Evolutionary conservation across 2,797 vertebrate genomes (phyloP), one percentile per base, ranked within the genome.

Genomic region (Pseudomugil gertrudae): DNA sequence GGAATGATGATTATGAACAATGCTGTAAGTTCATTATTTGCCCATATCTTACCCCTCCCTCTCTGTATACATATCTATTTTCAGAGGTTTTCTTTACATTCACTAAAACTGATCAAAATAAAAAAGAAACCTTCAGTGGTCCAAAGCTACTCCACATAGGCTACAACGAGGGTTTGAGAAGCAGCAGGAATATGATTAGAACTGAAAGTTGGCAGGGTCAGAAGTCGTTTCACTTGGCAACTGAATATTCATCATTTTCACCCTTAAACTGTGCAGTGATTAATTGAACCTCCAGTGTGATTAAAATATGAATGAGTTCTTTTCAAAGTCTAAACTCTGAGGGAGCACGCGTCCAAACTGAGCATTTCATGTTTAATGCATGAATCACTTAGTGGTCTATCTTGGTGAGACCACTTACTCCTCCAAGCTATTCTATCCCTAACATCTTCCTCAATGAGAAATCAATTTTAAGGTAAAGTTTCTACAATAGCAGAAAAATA

Each of bases 241-340:
- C 80, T 91, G 89, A 92, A 92, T 92, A 92, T 92, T 92, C 88
- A 92, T 91, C 81, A 84, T 69, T 80, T 88, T 90, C 87, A 90
- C 84, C 90, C 89, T 78, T 84, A 90, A 87, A 90, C 81, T 76
- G 76, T 51, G 57, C 83, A 72, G 84, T 91, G 90, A 92, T 93
- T 92, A 93, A 93, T 91, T 91, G 83, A 88, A 88, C 79, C 90
- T 81, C 84, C 72, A 72, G 63, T 87, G 90, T 92, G 88, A 92
- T 91, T 92, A 89, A 90, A 92, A 92, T 92, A 87, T 87, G 86
- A 92, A 92, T 90, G 83, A 81, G 83, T 76, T 85, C 70, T 65
- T 89, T 85, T 87, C 79, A 89, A 81, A 85, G 74, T 75, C 64
- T 83, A 81, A 90, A 89, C 80, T 88, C 84, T 80, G 72, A 47